These are phyloP conservation scores for Zaprionus nigranus DNA, from an alignment of 1,140 invertebrate species.

Conservation along the genomic window DNA sequence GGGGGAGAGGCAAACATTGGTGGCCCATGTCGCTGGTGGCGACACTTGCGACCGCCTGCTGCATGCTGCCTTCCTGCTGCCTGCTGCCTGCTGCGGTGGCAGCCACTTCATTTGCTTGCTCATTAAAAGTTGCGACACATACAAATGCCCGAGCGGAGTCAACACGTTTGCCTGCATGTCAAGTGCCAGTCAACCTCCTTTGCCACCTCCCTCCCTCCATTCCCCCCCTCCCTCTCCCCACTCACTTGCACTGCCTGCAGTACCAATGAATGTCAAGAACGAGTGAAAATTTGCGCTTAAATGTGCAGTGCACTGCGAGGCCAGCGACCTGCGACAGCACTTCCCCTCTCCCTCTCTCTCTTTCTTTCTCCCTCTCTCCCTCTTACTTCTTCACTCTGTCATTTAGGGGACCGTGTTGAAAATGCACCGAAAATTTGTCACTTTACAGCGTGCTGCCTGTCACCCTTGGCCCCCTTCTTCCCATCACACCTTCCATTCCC, in stretches of 20 bases:
- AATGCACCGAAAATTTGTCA: constrained; percentile 48
- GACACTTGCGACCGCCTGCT: constrained; percentile 7
- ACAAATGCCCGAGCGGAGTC: constrained; percentile 68
- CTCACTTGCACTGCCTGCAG: neutral
- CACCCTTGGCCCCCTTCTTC: neutral
- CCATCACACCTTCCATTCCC: neutral
- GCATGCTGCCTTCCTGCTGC: neutral
- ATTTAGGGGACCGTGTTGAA: constrained; percentile 9
- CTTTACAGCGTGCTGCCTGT: constrained; percentile 18
- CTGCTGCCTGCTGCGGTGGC: constrained; percentile 38
- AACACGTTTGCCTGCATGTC: constrained; percentile 77
- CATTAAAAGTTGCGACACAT: constrained; percentile 79
- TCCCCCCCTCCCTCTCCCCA: neutral
- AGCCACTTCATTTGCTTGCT: constrained; percentile 61
- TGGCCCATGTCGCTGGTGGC: constrained; percentile 38
- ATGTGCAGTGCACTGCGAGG: constrained; percentile 58
- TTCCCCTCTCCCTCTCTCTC: neutral
- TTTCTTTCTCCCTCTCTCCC: neutral
- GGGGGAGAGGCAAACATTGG: constrained; percentile 41
- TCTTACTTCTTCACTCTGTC: neutral
- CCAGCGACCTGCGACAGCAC: constrained; percentile 57
- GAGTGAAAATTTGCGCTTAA: constrained; percentile 80
- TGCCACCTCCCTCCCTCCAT: constrained; percentile 18
- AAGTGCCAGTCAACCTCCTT: constrained; percentile 60
- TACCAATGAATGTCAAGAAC: constrained; percentile 78